Base-by-base conservation (phyloP, 2,888 invertebrate species). In the Eupithecia subfuscata region DNA sequence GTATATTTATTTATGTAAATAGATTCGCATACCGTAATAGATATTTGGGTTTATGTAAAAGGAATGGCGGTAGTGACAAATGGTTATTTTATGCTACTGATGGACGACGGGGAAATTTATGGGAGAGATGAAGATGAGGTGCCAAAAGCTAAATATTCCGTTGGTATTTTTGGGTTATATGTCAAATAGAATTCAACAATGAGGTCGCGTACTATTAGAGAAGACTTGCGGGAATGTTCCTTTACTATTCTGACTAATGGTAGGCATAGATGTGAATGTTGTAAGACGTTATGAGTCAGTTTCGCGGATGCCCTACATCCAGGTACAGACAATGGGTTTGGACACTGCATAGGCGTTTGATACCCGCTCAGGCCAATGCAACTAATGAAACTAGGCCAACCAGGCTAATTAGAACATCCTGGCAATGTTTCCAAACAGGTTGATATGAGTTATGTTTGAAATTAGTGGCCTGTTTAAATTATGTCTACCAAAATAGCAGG, bases 331-430 rank as follows among this genome's bases (percentile, higher is more conserved):
- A 78, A 80, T 77, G 75, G 74, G 72, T 77, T 77, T 73, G 25
- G 14, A 16, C 43, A 68, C 40, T 67, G 72, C 75, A 78, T 76
- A 77, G 73, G 70, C 74, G 78, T 80, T 72, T 75, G 78, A 81
- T 77, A 76, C 56, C 74, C 70, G 81, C 79, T 77, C 78, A 79
- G 81, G 73, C 37, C 77, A 76, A 71, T 75, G 76, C 74, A 76
- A 72, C 73, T 75, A 73, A 65, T 74, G 74, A 75, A 82, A 79
- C 81, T 75, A 79, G 79, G 81, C 75, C 79, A 79, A 25, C 68
- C 14, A 67, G 65, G 73, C 73, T 78, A 82, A 82, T 81, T 81
- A 77, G 72, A 69, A 79, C 80, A 80, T 82, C 82, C 82, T 79
- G 82, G 64, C 75, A 71, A 73, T 78, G 67, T 77, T 77, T 73